A percentile compares a stretch with the other conserved stretches of the same genome.
Conservation (phyloP, 2,797 vertebrate genomes). For the Bradypus variegatus region DNA sequence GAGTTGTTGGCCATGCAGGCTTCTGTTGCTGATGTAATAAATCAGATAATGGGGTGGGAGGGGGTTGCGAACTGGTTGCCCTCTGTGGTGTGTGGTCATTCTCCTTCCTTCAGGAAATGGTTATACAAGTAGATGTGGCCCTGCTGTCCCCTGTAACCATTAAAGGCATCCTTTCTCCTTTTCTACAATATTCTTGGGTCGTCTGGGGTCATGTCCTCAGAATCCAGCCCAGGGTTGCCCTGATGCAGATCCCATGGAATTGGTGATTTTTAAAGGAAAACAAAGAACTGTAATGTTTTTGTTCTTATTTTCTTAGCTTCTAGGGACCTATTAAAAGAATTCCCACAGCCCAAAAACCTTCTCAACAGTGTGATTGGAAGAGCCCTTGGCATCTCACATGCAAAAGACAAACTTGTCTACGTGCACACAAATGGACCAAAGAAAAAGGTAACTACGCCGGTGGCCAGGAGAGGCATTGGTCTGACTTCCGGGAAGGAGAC, state of each 20-base stretch:
- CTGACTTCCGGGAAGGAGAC: neutral
- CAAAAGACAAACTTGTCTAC: conserved; percentile 85
- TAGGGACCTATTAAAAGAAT: conserved; percentile 83
- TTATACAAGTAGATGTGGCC: neutral
- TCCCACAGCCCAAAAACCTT: conserved; percentile 89
- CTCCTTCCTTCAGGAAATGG: neutral
- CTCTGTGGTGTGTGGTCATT: neutral
- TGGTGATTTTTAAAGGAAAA: conserved; percentile 7
- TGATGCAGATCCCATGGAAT: neutral
- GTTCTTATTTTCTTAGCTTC: conserved; percentile 69
- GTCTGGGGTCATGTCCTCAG: neutral
- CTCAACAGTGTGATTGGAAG: conserved; percentile 82
- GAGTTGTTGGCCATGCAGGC: neutral
- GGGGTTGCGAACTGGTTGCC: neutral
- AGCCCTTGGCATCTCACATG: conserved; percentile 81
- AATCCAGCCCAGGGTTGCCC: neutral
- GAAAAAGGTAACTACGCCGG: conserved; percentile 78
- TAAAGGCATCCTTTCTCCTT: neutral
- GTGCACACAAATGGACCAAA: conserved; percentile 81
- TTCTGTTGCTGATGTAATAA: neutral
- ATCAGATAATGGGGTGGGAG: neutral
- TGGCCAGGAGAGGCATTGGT: neutral
- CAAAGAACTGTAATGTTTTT: conserved; percentile 26
- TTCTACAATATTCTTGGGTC: neutral
- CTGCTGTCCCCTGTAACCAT: neutral